A percentile compares a stretch with the other conserved stretches of the same genome.
Conservation (phyloP, 1,140 invertebrate species). For the Ruditapes philippinarum region DNA sequence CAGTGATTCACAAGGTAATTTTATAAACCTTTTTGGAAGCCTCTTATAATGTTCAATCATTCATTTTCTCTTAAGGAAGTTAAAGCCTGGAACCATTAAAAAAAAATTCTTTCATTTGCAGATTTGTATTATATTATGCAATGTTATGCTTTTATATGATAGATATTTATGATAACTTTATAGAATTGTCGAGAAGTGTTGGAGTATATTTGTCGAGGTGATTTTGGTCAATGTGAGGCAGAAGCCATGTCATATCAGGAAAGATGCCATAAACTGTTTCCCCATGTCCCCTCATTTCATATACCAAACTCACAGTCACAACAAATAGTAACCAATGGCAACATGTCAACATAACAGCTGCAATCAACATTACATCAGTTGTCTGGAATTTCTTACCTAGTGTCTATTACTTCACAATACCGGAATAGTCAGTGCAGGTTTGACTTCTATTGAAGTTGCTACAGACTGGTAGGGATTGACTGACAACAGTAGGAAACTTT, state of each 20-base stretch:
- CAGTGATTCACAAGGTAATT: too few species aligned
- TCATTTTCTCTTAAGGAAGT: too few species aligned
- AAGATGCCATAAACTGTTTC: constrained; percentile 92
- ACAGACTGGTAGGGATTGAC: neutral
- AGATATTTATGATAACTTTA: too few species aligned
- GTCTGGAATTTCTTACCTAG: neutral
- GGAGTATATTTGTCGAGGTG: constrained; percentile 91
- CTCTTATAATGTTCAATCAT: too few species aligned
- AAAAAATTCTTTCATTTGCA: too few species aligned
- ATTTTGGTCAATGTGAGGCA: constrained; percentile 92
- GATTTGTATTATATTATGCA: too few species aligned
- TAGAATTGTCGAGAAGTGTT: constrained; percentile 93
- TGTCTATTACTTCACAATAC: neutral
- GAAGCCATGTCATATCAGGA: constrained; percentile 90
- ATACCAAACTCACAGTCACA: constrained; percentile 73
- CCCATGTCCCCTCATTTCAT: constrained; percentile 86
- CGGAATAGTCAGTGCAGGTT: neutral
- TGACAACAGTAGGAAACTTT: neutral
- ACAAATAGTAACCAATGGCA: constrained; percentile 78
- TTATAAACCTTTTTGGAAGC: too few species aligned
- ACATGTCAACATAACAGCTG: constrained; percentile 69
- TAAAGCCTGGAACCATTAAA: too few species aligned
- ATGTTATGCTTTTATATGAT: too few species aligned
- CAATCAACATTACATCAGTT: neutral
- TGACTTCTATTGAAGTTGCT: constrained; percentile 21